Base-by-base conservation (phyloP, 2,113 vertebrate genomes). In the Malurus melanocephalus region DNA sequence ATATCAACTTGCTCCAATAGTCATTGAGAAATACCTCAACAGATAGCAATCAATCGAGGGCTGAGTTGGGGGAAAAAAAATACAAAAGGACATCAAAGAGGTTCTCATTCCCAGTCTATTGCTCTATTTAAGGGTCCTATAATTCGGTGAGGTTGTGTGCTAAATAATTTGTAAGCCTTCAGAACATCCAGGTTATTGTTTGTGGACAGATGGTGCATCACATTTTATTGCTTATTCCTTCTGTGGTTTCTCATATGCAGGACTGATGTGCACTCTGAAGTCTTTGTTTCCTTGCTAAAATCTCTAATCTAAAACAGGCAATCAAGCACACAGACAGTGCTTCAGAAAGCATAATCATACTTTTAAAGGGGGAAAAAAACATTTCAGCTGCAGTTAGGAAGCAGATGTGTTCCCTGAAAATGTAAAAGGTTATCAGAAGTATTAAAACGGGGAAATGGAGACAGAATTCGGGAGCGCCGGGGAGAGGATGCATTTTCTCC, bases 201-300 rank as follows among this genome's bases (percentile, higher is more conserved):
- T 98, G 97, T 96, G 97, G 98, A 98, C 98, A 99, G 98, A 99
- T 98, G 98, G 98, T 96, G 97, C 97, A 96, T 97, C 97, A 96
- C 98, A 96, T 98, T 98, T 99, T 98, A 98, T 97, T 98, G 98
- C 98, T 98, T 97, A 97, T 98, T 98, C 98, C 98, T 98, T 99
- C 98, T 98, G 98, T 97, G 98, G 97, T 97, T 96, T 97, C 97
- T 97, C 97, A 94, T 96, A 96, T 96, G 96, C 93, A 96, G 96
- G 97, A 96, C 97, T 96, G 97, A 97, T 97, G 97, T 95, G 97
- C 92, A 87, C 96, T 96, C 96, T 92, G 94, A 95, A 97, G 97
- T 96, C 97, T 98, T 98, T 98, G 96, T 98, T 97, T 98, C 94
- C 96, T 95, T 96, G 96, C 96, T 96, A 95, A 97, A 97, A 96